These are phyloP conservation scores for Nymphalis io DNA, from an alignment of 1,140 invertebrate genomes.

Conservation along the genomic window DNA sequence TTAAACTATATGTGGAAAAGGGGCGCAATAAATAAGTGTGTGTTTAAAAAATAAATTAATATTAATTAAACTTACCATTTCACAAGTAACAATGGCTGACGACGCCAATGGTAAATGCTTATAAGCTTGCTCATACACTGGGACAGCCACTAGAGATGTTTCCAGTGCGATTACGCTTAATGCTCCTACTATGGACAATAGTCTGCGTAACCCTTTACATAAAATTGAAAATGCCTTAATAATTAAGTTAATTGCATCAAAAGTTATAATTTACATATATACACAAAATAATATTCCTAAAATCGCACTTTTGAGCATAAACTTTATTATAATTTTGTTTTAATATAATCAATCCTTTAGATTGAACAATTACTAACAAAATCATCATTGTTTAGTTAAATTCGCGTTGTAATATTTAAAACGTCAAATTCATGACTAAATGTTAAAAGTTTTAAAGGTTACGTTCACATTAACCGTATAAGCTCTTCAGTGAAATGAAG, in stretches of 20 bases:
- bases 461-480: too few species aligned
- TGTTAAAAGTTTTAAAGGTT: slow-evolving; percentile 12
- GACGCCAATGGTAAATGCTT: slow-evolving; percentile 62
- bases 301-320: too few species aligned
- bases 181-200: slow-evolving; percentile 51
- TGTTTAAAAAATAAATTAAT: not conserved
- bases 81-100: slow-evolving; percentile 60
- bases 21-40: too few species aligned
- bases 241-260: too few species aligned
- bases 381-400: too few species aligned
- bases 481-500: slow-evolving; percentile 29
- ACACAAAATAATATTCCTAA: too few species aligned
- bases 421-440: slow-evolving; percentile 2
- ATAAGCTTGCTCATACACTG: slow-evolving; percentile 50
- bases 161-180: slow-evolving; percentile 46
- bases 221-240: too few species aligned
- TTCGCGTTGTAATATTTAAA: not conserved
- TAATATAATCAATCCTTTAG: too few species aligned
- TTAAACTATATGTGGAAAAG: too few species aligned
- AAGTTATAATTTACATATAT: too few species aligned
- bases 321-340: too few species aligned
- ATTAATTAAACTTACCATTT: slow-evolving; percentile 67
- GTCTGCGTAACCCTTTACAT: slow-evolving; percentile 46
- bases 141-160: slow-evolving; percentile 47
- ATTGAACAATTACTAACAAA: too few species aligned